Evolutionary conservation across 2,797 vertebrate species (phyloP), one percentile per base, ranked within the genome.

Genomic region (Scleropages formosus): DNA sequence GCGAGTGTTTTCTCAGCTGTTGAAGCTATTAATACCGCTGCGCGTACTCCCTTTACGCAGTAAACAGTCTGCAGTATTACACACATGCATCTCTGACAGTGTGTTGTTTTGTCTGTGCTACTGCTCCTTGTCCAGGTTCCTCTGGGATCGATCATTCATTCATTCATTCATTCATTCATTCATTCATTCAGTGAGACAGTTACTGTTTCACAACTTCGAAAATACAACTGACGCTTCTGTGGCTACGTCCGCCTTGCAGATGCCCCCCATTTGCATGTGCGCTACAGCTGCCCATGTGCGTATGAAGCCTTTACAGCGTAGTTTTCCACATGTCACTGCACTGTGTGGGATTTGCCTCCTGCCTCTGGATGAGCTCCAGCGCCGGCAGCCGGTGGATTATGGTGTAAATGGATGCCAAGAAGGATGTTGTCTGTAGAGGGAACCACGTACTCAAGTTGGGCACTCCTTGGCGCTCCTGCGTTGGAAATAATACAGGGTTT

Each of bases 91-190:
- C n/a, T 39, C 31, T 39, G 2, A 39, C 31, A 39, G 31, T 6
- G 39, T 39, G 31, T 39, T 39, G 31, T n/a, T n/a, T n/a, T 39
- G 31, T 39, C 31, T 39, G 2, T 39, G 31, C 6, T 39, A 31
- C 31, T 39, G 31, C 39, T 6, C 6, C 31, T 39, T 39, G 31
- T 39, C 31, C 31, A 39, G n/a, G n/a, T 6, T 31, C 39, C 31
- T 6, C 2, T 2, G 39, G 31, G 31, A n/a, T n/a, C n/a, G n/a
- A n/a, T 39, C 31, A 31, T 39, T 39, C 31, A 39, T 39, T 39
- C 6, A 79, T 49, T 82, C 81, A 85, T 87, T 90, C 81, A 85
- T 87, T 84, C 83, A 60, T 78, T 78, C 78, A 77, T 74, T 77
- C n/a, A n/a, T n/a, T n/a, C n/a, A 77, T 85, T n/a, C n/a, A n/a